Evolutionary conservation across 2,888 invertebrate species (phyloP).

Genomic region (Acrobasis consociella): DNA sequence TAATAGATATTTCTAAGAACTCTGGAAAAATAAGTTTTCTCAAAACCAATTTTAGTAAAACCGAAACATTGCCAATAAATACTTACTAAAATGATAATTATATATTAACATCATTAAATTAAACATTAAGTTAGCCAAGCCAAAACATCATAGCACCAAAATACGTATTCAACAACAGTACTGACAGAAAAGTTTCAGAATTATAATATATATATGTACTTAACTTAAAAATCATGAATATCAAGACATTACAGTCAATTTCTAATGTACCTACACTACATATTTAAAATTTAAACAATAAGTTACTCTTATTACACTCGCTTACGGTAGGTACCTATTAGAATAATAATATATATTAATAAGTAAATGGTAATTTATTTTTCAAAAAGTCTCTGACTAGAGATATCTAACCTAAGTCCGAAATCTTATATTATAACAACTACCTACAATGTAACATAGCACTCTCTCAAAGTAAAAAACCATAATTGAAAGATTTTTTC

Average conservation of each 20-base stretch:
- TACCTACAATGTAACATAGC: constrained; percentile 70
- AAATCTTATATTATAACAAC: constrained; percentile 62
- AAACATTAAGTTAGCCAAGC: constrained; percentile 78
- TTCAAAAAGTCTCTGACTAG: constrained; percentile 80
- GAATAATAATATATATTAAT: constrained; percentile 70
- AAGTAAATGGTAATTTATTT: constrained; percentile 79
- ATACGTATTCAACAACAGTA: constrained; percentile 65
- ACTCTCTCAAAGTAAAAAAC: constrained; percentile 66
- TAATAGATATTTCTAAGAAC: constrained; percentile 33
- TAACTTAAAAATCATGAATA: constrained; percentile 37
- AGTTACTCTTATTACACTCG: constrained; percentile 71
- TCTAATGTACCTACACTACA: constrained; percentile 52
- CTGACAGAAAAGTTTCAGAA: constrained; percentile 77
- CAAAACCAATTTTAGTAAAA: constrained; percentile 50
- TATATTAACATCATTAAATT: constrained; percentile 60
- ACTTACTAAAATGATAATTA: constrained; percentile 51
- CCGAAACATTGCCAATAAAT: constrained; percentile 73
- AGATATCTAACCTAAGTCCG: constrained; percentile 76
- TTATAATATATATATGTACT: constrained; percentile 29
- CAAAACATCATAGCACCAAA: constrained; percentile 79
- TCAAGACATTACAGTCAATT: constrained; percentile 62
- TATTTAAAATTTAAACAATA: constrained; percentile 65
- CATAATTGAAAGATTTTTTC: constrained; percentile 46
- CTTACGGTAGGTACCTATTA: constrained; percentile 69
- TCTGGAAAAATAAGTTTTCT: constrained; percentile 39